Base-by-base conservation (phyloP, 2,888 invertebrate genomes). In the Bugula neritina region DNA sequence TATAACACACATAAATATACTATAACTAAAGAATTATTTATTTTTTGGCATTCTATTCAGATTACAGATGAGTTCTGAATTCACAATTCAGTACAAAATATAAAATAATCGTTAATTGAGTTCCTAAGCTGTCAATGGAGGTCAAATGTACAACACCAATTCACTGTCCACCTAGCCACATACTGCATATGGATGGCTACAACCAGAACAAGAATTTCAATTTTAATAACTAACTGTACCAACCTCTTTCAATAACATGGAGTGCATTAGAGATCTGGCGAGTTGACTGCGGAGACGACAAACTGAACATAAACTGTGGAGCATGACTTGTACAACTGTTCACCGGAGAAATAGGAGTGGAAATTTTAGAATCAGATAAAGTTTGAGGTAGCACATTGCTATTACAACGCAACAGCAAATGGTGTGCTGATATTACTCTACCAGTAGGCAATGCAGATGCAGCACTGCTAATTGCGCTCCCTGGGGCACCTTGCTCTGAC, bases 201-300 rank as follows among this genome's bases (percentile, higher is more conserved):
- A n/a, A n/a, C n/a, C n/a, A n/a, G n/a, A n/a, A n/a, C n/a, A n/a
- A n/a, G n/a, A n/a, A n/a, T n/a, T n/a, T n/a, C n/a, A n/a, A n/a
- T n/a, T n/a, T n/a, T n/a, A n/a, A n/a, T n/a, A n/a, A n/a, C n/a
- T n/a, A n/a, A n/a, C n/a, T n/a, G n/a, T n/a, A 63, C 63, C 10
- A 10, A 63, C 63, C 63, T 63, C 31, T 21, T 31, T 63, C 63
- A 27, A 63, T 63, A 31, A 31, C 25, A 21, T 63, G 63, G 29
- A 63, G 31, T 25, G 25, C 27, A 5, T 63, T 31, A 10, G 63
- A 13, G 17, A 63, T 63, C 5, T 63, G 31, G 5, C 31, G 27
- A 1, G 63, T 63, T 13, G 27, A 2, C 10, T 25, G 13, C 2
- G 63, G 17, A 25, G 63, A 63, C 3, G 17, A 63, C 17, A 43